A percentile compares a stretch with the other conserved stretches of the same genome.
These are phyloP conservation scores for Malacosoma neustria DNA, from an alignment of 2,888 invertebrate genomes.

Conservation along the genomic window DNA sequence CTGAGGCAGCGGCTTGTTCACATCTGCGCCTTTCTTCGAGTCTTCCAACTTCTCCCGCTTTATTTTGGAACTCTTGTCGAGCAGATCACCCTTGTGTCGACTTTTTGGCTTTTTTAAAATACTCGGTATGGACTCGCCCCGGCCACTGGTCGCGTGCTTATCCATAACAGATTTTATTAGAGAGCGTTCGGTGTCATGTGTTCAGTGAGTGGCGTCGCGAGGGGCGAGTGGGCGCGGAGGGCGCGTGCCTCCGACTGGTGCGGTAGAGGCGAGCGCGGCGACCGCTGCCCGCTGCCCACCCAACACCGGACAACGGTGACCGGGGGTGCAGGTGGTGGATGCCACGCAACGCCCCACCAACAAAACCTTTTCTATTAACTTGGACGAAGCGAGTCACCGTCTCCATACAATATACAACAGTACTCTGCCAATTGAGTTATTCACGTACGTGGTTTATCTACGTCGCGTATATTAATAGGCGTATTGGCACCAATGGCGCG, in stretches of 20 bases:
- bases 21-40: conserved; percentile 45
- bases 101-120: conserved; percentile 62
- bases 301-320: conserved; percentile 33
- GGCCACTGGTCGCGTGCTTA: conserved; percentile 51
- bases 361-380: conserved; percentile 46
- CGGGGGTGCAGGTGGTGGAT: conserved; percentile 28
- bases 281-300: conserved; percentile 37
- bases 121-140: conserved; percentile 63
- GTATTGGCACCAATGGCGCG: conserved; percentile 15
- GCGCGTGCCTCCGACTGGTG: conserved; percentile 63
- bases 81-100: conserved; percentile 48
- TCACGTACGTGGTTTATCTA: conserved; percentile 9
- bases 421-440: conserved; percentile 12
- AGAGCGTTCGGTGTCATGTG: conserved; percentile 31
- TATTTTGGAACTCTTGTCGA: conserved; percentile 63
- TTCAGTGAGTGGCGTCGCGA: conserved; percentile 19
- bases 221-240: conserved; percentile 63
- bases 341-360: conserved; percentile 37
- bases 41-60: conserved; percentile 57
- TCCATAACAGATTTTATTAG: conserved; percentile 55
- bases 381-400: conserved; percentile 58
- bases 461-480: conserved; percentile 14
- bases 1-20: conserved; percentile 63
- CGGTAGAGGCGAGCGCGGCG: conserved; percentile 24
- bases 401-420: conserved; percentile 22